Conservation (phyloP, 2,113 vertebrate genomes). For the Corythaeola cristata region DNA sequence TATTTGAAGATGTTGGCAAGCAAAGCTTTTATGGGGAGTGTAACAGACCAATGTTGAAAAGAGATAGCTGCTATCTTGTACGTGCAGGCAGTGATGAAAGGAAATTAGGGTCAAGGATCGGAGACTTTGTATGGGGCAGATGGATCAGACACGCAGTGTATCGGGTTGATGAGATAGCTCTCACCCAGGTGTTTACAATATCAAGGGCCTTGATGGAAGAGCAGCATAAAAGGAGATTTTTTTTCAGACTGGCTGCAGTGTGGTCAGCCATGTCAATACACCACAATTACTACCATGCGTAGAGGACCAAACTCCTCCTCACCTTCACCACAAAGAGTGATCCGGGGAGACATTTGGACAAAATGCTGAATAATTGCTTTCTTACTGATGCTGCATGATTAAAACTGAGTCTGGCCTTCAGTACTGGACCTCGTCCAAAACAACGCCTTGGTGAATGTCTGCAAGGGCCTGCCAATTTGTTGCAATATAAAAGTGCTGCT, state of each 20-base stretch:
- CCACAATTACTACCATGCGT: not conserved
- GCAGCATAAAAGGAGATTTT: not conserved
- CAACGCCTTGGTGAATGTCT: not conserved
- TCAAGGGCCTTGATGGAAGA: not conserved
- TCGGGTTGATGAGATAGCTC: not conserved
- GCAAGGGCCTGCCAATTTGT: not conserved
- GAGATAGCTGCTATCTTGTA: not conserved
- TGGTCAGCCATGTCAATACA: not conserved
- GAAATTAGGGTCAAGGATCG: conserved; percentile 13
- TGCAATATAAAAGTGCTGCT: not conserved
- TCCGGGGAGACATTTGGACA: not conserved
- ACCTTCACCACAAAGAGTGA: not conserved
- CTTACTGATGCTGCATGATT: not conserved
- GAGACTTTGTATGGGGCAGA: not conserved
- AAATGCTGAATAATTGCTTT: not conserved
- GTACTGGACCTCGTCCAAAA: not conserved
- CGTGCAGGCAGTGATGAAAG: not conserved
- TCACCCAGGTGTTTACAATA: not conserved
- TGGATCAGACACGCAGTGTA: not conserved
- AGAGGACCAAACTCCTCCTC: not conserved
- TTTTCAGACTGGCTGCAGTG: not conserved
- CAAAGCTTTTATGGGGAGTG: not conserved
- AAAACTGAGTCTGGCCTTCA: not conserved
- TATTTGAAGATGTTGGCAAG: not conserved
- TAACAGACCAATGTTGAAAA: not conserved